phyloP scores from a whole-genome alignment of 2,797 vertebrate genomes.

The Sebastes steindachneri region DNA sequence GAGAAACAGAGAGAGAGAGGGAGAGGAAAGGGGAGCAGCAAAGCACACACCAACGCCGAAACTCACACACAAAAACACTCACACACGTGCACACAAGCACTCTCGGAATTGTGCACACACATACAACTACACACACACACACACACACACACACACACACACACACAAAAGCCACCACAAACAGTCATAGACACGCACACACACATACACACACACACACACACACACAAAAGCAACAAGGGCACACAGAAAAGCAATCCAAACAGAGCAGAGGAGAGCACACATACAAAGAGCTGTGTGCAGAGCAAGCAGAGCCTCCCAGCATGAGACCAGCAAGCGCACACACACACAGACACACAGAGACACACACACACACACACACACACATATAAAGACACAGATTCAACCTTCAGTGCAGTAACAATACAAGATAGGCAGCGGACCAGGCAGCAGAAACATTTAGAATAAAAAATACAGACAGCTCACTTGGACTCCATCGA shows the following conservation, averaged over 20 bases:
- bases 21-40: conserved; percentile 50
- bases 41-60: conserved; percentile 43
- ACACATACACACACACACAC: not conserved
- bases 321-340: conserved; percentile 53
- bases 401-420: conserved; percentile 67
- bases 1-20: conserved; percentile 58
- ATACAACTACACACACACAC: conserved; percentile 7
- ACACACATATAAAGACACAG: conserved; percentile 36
- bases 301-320: conserved; percentile 65
- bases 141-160: not conserved
- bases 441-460: conserved; percentile 57
- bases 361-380: not conserved
- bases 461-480: conserved; percentile 53
- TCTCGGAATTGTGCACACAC: conserved; percentile 22
- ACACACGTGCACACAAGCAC: conserved; percentile 23
- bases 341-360: conserved; percentile 4
- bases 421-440: conserved; percentile 54
- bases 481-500: conserved; percentile 25
- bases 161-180: conserved; percentile 27
- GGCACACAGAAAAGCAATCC: conserved; percentile 66
- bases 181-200: conserved; percentile 16
- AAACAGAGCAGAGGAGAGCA: conserved; percentile 67
- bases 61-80: conserved; percentile 27
- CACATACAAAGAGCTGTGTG: conserved; percentile 66
- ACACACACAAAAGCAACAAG: conserved; percentile 44